Percentiles rank a stretch among this genome's conserved stretches.
Conservation (phyloP, 2,797 vertebrate species). For the Enteromius thamalakanensis region DNA sequence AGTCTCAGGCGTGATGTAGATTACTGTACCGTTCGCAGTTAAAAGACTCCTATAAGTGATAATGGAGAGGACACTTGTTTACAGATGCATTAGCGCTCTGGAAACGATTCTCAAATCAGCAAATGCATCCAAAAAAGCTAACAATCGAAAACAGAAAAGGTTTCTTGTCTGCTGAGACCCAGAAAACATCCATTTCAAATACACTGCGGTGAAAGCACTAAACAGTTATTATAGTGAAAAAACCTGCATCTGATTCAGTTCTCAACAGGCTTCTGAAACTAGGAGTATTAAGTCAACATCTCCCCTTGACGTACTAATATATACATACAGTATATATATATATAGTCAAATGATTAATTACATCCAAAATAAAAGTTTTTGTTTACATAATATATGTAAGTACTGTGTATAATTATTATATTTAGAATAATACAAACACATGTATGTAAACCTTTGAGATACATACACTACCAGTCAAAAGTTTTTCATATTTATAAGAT, state of each 20-base stretch:
- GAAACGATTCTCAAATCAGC: constrained; percentile 1
- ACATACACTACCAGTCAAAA: too few species aligned
- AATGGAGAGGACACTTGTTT: constrained; percentile 6
- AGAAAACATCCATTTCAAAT: background rate
- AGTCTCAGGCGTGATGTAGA: constrained; percentile 10
- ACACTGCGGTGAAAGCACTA: background rate
- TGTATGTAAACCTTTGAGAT: too few species aligned
- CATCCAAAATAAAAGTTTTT: too few species aligned
- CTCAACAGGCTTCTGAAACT: background rate
- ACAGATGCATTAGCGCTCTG: constrained; percentile 16
- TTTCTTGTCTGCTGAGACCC: constrained; percentile 6
- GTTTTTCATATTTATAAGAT: too few species aligned
- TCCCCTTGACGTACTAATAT: too few species aligned
- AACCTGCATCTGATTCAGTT: background rate
- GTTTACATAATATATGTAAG: too few species aligned
- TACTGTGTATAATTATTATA: too few species aligned
- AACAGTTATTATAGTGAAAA: background rate
- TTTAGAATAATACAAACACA: too few species aligned
- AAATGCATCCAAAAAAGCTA: constrained; percentile 24
- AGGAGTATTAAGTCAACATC: background rate
- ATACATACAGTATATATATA: too few species aligned
- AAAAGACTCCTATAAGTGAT: constrained; percentile 23
- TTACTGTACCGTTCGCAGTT: constrained; percentile 2
- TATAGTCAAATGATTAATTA: too few species aligned
- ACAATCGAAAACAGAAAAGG: constrained; percentile 17